Conservation (phyloP, 1,140 invertebrate species). For the Venustaconcha ellipsiformis region DNA sequence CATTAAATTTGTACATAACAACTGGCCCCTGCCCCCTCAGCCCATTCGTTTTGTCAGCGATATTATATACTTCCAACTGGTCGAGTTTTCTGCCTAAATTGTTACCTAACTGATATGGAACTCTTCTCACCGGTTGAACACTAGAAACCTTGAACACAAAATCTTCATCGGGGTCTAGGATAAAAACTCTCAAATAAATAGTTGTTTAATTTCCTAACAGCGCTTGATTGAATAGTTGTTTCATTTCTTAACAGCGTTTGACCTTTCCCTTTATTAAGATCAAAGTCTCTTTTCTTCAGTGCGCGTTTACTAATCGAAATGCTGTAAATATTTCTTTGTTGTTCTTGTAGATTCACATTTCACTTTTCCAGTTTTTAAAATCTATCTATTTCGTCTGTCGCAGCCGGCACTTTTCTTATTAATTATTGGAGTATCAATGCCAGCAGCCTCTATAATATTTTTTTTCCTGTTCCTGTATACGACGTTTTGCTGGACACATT, state of each 20-base stretch:
- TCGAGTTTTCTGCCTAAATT: neutral
- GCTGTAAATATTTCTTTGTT: constrained; percentile 13
- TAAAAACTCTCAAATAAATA: constrained; percentile 6
- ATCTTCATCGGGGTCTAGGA: constrained; percentile 6
- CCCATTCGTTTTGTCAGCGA: neutral
- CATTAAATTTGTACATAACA: too few relatives aligned
- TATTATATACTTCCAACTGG: neutral
- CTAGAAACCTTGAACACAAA: constrained; percentile 9
- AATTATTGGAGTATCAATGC: constrained; percentile 1
- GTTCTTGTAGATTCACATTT: constrained; percentile 13
- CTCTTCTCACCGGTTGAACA: too few relatives aligned
- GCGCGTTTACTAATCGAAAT: neutral
- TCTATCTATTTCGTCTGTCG: neutral
- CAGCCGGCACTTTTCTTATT: constrained; percentile 18
- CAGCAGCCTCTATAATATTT: neutral
- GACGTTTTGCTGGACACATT: neutral
- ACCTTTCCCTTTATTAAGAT: constrained; percentile 11
- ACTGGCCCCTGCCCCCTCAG: too few relatives aligned
- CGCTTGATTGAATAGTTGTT: neutral
- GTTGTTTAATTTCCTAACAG: constrained; percentile 11
- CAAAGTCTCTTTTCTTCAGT: constrained; percentile 7
- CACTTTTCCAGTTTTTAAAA: constrained; percentile 6
- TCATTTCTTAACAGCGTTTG: constrained; percentile 3
- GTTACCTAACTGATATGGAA: too few relatives aligned
- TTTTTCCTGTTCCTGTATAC: neutral